Evolutionary conservation across 2,797 vertebrate genomes (phyloP), one percentile per base, ranked within the genome.

Genomic region (Xyrichtys novacula): DNA sequence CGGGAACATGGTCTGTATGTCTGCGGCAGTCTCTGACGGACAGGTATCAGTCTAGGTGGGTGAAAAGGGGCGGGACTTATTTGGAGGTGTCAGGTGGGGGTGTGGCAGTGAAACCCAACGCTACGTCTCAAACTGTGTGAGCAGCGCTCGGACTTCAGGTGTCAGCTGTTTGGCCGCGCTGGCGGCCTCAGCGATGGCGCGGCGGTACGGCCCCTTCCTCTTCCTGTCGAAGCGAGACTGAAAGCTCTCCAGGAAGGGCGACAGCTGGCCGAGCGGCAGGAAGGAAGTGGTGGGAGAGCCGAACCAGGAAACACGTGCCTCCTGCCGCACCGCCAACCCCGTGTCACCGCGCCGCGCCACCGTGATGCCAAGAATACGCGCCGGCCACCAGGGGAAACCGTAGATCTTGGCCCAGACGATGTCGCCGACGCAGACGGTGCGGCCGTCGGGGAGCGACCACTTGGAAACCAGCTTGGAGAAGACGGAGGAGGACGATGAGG

Each of bases 321-420:
- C 97, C 95, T 98, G 97, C 74, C 94, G 94, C 66, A 96, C 95
- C 63, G 97, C 92, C 70, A 97, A 93, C 79, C 96, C 97, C 0
- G 93, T 97, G 92, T 98, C 96, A 81, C 96, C 96, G 16, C 96
- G 96, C 85, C 97, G 95, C 58, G 95, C 96, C 90, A 98, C 94
- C 17, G 96, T 97, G 87, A 99, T 97, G 74, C 94, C 93, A 14
- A 98, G 95, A 76, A 99, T 95, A 20, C 96, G 96, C 26, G 97
- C 97, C 17, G 98, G 98, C 97, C 98, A 99, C 98, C 98, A 99
- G 39, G 98, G 97, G 85, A 98, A 99, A 86, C 98, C 98, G 28
- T 97, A 98, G 78, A 99, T 98, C 94, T 99, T 99, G 50, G 98
- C 98, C 98, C 97, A 99, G 38, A 99, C 98, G 81, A 99, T 99